A percentile compares a stretch with the other conserved stretches of the same genome.
These are phyloP conservation scores for Disparrhopalites patrizii DNA, from an alignment of 2,888 invertebrate genomes.

Conservation along the genomic window DNA sequence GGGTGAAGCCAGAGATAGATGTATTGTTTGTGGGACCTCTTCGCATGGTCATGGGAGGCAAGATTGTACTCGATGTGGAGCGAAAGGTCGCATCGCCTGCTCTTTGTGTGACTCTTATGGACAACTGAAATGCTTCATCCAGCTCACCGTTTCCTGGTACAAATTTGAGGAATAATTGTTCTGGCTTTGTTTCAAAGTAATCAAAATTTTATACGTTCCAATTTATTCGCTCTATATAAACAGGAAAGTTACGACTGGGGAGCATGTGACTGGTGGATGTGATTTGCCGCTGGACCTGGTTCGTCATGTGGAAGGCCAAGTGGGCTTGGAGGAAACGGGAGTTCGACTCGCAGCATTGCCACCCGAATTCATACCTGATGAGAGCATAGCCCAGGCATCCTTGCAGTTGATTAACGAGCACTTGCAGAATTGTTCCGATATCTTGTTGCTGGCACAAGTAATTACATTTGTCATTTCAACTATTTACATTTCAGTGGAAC, in stretches of 20 bases:
- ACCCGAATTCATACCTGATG: conserved; percentile 54
- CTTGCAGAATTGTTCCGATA: conserved; percentile 51
- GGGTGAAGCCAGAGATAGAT: conserved; percentile 51
- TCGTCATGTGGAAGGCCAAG: conserved; percentile 53
- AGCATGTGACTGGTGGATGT: conserved; percentile 53
- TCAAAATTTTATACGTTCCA: background rate
- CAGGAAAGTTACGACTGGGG: conserved; percentile 56
- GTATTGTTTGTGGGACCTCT: conserved; percentile 51
- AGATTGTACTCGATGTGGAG: conserved; percentile 53
- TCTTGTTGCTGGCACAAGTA: conserved; percentile 55
- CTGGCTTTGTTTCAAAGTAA: background rate
- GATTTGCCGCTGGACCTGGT: conserved; percentile 52
- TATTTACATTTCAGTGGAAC: background rate
- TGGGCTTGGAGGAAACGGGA: conserved; percentile 55
- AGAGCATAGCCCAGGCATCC: conserved; percentile 55
- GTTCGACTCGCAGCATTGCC: conserved; percentile 53
- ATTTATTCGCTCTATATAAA: background rate
- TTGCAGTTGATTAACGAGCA: conserved; percentile 54
- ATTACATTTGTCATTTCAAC: background rate
- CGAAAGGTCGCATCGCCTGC: conserved; percentile 53
- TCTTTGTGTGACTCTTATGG: conserved; percentile 53
- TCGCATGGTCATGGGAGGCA: conserved; percentile 52
- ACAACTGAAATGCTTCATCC: conserved; percentile 54
- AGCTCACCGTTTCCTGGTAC: conserved; percentile 54
- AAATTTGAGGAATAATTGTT: conserved; percentile 5